Conservation (phyloP, 2,113 vertebrate genomes). For the Mustelus asterias region DNA sequence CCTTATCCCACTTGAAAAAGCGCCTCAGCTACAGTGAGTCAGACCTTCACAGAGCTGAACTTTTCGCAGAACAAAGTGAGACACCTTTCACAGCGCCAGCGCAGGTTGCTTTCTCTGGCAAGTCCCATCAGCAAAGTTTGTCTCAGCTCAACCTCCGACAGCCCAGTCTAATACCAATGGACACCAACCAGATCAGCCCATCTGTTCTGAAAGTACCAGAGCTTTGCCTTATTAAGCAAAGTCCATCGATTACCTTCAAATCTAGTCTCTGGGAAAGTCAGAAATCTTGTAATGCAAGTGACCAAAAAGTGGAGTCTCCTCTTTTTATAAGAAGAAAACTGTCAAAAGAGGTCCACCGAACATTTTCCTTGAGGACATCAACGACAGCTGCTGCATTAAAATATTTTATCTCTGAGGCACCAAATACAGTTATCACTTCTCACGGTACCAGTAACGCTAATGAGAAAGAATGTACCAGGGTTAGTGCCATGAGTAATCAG, state of each 20-base stretch:
- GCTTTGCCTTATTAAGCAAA: conserved; percentile 47
- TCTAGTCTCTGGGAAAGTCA: conserved; percentile 65
- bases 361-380: conserved; percentile 62
- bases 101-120: conserved; percentile 46
- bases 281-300: conserved; percentile 47
- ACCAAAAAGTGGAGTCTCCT: conserved; percentile 44
- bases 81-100: conserved; percentile 59
- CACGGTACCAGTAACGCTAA: not conserved
- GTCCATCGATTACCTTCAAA: conserved; percentile 46
- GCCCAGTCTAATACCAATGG: not conserved
- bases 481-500: not conserved
- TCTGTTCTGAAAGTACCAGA: not conserved
- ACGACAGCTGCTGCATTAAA: conserved; percentile 35
- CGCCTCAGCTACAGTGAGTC: conserved; percentile 86
- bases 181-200: not conserved
- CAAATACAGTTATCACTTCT: not conserved
- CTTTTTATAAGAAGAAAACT: conserved; percentile 49
- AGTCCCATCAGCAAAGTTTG: conserved; percentile 46
- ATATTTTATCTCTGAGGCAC: conserved; percentile 21
- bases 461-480: not conserved
- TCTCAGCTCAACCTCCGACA: conserved; percentile 54
- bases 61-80: conserved; percentile 59
- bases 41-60: conserved; percentile 62
- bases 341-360: conserved; percentile 58
- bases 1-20: conserved; percentile 56